Evolutionary conservation across 2,797 vertebrate species (phyloP), one percentile per base, ranked within the genome.

Genomic region (Melanotaenia nigrans): DNA sequence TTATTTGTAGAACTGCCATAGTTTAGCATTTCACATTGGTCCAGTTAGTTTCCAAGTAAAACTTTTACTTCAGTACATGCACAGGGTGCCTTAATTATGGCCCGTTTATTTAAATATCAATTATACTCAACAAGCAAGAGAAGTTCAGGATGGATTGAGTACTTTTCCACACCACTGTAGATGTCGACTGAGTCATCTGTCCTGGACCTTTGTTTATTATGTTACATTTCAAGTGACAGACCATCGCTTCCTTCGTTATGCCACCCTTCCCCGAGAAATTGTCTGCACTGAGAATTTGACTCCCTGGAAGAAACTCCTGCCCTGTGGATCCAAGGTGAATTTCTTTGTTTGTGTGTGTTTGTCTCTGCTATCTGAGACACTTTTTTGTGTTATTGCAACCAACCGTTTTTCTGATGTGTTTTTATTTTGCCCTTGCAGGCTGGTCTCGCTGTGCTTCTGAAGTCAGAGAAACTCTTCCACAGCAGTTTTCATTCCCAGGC

Each of bases 261-360:
- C 98, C 0, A 96, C 96, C 61, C 92, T 99, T 71, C 98, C 98
- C 0, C 92, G 97, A 61, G 98, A 99, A 88, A 96, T 99, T 0
- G 98, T 98, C 61, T 99, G 98, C 92, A 99, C 98, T 0, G 98
- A 99, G 91, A 99, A 99, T 92, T 93, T 99, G 89, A 99, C 98
- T 0, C 98, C 98, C 0, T 99, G 98, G 98, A 99, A 99, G 90
- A 99, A 99, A 75, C 95, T 99, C 69, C 88, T 99, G 63, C 97
- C 98, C 0, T 99, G 98, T 86, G 96, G 96, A 42, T 98, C 98
- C 28, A 99, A 97, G 96, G 98, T 99, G 76, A 32, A 72, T 47
- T 10, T 8, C 1, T 45, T 1, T 63, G 2, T 42, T 58, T 28
- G 28, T 28, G 22, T 58, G 18, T 57, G 0, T 73, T 12, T 49